These are phyloP conservation scores for Bombyx mandarina DNA, from an alignment of 1,140 invertebrate genomes.

Conservation along the genomic window DNA sequence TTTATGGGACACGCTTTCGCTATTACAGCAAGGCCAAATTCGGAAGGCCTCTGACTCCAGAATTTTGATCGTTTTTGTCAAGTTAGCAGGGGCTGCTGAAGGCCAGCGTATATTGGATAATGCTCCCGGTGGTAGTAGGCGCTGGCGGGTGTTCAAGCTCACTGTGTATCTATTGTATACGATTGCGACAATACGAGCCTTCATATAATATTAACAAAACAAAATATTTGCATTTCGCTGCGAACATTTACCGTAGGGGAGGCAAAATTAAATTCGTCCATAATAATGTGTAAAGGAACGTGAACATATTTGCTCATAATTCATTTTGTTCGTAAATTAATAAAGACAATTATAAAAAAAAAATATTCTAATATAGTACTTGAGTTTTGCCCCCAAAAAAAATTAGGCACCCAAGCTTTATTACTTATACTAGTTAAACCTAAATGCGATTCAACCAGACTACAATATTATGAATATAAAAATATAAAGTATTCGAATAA, in stretches of 20 bases:
- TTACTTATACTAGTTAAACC: no score
- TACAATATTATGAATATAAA: no score
- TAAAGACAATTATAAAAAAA: no score
- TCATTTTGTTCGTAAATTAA: no score
- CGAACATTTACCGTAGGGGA: neutral
- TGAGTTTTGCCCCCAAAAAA: no score
- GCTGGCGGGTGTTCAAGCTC: constrained; percentile 25
- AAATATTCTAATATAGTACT: no score
- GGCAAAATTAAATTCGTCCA: neutral
- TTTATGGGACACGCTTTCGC: constrained; percentile 53
- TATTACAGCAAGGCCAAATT: constrained; percentile 40
- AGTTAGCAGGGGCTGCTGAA: constrained; percentile 11
- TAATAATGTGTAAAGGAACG: no score
- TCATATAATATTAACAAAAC: constrained; percentile 29
- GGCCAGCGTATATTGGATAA: constrained; percentile 24
- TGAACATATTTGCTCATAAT: no score
- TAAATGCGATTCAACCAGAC: no score
- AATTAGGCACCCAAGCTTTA: no score
- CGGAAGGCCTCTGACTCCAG: constrained; percentile 25
- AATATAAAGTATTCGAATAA: no score
- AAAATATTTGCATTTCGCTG: constrained; percentile 23
- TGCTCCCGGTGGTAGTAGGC: constrained; percentile 12
- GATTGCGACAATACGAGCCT: constrained; percentile 27
- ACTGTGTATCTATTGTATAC: constrained; percentile 25
- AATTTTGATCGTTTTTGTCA: no score